These are phyloP conservation scores for Aplidium turbinatum DNA, from an alignment of 23 tunicate genomes.

Conservation along the genomic window DNA sequence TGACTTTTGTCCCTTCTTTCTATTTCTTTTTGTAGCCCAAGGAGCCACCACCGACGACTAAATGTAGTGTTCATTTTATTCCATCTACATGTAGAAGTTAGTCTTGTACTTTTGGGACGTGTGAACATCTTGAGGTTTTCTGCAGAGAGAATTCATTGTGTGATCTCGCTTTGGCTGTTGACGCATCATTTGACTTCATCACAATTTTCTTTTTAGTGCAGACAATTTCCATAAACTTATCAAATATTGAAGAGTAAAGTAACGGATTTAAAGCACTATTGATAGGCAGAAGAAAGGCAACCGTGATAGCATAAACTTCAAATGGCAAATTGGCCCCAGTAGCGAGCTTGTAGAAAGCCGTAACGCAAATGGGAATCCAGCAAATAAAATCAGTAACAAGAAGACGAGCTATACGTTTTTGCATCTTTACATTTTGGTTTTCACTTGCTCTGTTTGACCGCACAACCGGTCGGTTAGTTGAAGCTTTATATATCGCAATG, in stretches of 20 bases:
- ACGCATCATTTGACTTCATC: no score
- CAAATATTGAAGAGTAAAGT: slow-evolving; percentile 15
- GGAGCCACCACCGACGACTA: no score
- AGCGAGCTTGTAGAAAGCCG: slow-evolving; percentile 5
- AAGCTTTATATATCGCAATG: slow-evolving; percentile 1
- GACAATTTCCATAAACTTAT: slow-evolving; percentile 1
- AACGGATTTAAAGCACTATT: slow-evolving; percentile 38
- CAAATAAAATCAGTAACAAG: slow-evolving; percentile 34
- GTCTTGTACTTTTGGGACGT: no score
- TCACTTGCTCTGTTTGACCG: not conserved
- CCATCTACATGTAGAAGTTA: no score
- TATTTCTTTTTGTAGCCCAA: no score
- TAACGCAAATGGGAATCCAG: slow-evolving; percentile 41
- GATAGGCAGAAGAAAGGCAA: slow-evolving; percentile 27
- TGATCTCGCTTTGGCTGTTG: no score
- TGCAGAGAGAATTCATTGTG: no score
- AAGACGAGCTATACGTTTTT: slow-evolving; percentile 8
- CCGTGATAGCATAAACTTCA: slow-evolving; percentile 4
- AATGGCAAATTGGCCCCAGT: not conserved
- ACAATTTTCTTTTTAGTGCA: no score
- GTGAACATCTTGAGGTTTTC: no score
- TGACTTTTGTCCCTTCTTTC: no score
- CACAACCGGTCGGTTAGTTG: slow-evolving; percentile 3
- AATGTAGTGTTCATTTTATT: no score
- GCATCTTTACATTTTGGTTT: slow-evolving; percentile 16